Evolutionary conservation across 2,113 vertebrate species (phyloP), one percentile per base, ranked within the genome.

Genomic region (Periophthalmodon schlosseri): DNA sequence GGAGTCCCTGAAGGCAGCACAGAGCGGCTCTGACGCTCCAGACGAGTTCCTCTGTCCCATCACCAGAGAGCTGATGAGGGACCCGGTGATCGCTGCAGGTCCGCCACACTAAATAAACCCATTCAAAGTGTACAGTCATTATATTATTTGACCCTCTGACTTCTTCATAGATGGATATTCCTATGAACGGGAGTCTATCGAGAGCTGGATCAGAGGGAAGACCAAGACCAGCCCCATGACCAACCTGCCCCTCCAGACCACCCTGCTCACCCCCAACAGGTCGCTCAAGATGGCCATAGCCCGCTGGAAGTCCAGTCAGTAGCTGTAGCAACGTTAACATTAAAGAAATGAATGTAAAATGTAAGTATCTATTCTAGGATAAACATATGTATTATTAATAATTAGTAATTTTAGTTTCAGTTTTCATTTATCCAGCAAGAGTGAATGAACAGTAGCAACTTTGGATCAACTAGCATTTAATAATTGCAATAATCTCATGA

Each of bases 211-310:
- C 82, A 93, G 76, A 85, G 94, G 75, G 0, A 94, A 95, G 76
- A 95, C 92, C 78, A 95, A 92, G 28, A 95, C 93, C 2, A 98
- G 97, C 74, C 95, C 97, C 61, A 98, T 99, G 97, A 98, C 96
- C 0, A 98, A 97, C 77, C 93, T 99, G 73, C 91, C 93, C 60
- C 93, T 99, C 6, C 84, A 84, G 76, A 96, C 95, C 12, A 84
- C 92, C 0, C 34, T 92, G 18, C 94, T 98, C 34, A 98, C 93
- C 20, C 96, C 95, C 36, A 98, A 98, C 60, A 93, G 96, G 71
- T 95, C 95, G 10, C 92, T 98, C 61, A 98, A 97, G 92, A 97
- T 95, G 95, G 96, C 96, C 1, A 96, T 97, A 56, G 76, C 78
- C 10, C 93, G 94, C 44, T 99, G 97, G 96, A 91, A 77, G 68